Evolutionary conservation across 2,797 vertebrate genomes (phyloP).

Genomic region (Periophthalmus magnuspinnatus): DNA sequence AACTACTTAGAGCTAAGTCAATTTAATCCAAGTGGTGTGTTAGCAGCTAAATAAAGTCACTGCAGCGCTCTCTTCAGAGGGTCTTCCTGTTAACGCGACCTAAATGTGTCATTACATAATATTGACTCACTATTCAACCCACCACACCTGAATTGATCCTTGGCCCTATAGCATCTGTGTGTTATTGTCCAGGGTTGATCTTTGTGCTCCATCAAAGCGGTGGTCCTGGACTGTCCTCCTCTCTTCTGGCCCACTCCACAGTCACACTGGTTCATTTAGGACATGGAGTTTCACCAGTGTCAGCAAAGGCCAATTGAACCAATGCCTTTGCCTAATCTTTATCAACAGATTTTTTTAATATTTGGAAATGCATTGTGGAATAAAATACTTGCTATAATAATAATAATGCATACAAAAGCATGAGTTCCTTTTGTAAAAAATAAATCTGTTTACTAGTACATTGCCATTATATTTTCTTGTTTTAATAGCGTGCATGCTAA

Average conservation of each 20-base stretch:
- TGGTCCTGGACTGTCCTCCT: neutral
- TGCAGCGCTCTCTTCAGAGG: constrained; percentile 25
- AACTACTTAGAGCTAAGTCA: constrained; percentile 73
- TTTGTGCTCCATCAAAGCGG: neutral
- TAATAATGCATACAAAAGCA: too few species aligned
- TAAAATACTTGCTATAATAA: neutral
- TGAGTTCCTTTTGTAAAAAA: too few species aligned
- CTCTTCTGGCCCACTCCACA: neutral
- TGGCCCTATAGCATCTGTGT: neutral
- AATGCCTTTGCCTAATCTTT: neutral
- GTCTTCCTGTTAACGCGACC: constrained; percentile 28
- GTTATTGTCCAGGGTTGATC: neutral
- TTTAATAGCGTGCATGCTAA: too few species aligned
- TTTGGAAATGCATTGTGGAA: neutral
- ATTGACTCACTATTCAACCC: neutral
- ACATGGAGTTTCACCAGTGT: neutral
- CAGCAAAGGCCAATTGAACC: neutral
- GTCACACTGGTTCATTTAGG: neutral
- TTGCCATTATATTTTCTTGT: too few species aligned
- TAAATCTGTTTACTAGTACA: too few species aligned
- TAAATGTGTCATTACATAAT: constrained; percentile 32
- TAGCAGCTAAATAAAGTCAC: constrained; percentile 66
- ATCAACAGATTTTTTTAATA: neutral
- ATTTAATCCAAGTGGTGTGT: constrained; percentile 72
- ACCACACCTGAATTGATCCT: neutral